A percentile compares a stretch with the other conserved stretches of the same genome.
These are phyloP conservation scores for Gouania willdenowi DNA, from an alignment of 2,797 vertebrate species.

Conservation along the genomic window DNA sequence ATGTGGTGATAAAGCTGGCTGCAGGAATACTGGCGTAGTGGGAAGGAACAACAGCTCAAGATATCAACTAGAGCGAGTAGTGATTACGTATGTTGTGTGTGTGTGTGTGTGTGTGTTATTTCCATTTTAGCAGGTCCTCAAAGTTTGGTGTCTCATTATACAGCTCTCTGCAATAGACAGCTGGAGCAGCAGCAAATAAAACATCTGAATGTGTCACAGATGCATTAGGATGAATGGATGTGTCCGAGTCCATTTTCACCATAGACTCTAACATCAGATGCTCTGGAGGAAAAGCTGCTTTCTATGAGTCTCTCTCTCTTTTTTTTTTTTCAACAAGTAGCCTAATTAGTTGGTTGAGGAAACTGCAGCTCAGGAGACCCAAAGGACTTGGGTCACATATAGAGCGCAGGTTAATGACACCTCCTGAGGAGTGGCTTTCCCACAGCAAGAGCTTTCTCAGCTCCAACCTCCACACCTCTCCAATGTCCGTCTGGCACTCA, in stretches of 20 bases:
- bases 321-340: constrained; percentile 57
- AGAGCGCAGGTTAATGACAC: constrained; percentile 81
- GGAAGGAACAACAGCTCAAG: constrained; percentile 57
- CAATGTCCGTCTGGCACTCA: constrained; percentile 72
- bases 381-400: constrained; percentile 58
- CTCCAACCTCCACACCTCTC: constrained; percentile 71
- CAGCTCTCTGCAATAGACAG: constrained; percentile 58
- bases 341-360: constrained; percentile 70
- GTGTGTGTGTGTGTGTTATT: constrained; percentile 22
- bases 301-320: constrained; percentile 33
- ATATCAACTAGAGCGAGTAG: constrained; percentile 49
- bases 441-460: constrained; percentile 60
- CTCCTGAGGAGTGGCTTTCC: constrained; percentile 71
- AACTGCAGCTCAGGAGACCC: constrained; percentile 49
- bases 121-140: constrained; percentile 59
- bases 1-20: constrained; percentile 59
- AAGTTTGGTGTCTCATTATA: constrained; percentile 76
- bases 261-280: constrained; percentile 44
- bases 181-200: constrained; percentile 40
- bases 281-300: constrained; percentile 47
- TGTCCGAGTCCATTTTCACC: constrained; percentile 56
- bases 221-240: constrained; percentile 57
- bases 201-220: constrained; percentile 48
- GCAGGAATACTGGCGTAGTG: constrained; percentile 55
- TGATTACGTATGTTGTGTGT: constrained; percentile 23